Conservation (phyloP, 2,888 invertebrate species). For the Ormyrus pomaceus region DNA sequence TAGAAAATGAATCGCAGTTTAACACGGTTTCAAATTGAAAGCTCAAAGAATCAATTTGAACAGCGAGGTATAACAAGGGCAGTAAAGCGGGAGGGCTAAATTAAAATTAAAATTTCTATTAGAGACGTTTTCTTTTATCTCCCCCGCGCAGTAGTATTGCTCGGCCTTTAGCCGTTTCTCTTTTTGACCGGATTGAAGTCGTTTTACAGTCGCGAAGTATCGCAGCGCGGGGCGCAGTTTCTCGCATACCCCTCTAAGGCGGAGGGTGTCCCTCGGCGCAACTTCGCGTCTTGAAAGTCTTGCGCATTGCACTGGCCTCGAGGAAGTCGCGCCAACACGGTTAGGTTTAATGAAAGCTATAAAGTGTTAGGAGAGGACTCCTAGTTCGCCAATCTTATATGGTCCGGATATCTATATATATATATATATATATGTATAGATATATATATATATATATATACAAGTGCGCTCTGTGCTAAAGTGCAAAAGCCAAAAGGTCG, state of each 20-base stretch:
- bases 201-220: slow-evolving; percentile 15
- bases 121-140: too few species aligned
- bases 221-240: slow-evolving; percentile 9
- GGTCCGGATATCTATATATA: slow-evolving; percentile 26
- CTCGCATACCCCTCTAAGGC: slow-evolving; percentile 14
- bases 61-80: too few species aligned
- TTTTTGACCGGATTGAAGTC: background rate
- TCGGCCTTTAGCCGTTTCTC: too few species aligned
- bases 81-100: too few species aligned
- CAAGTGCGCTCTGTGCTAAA: slow-evolving; percentile 23
- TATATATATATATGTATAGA: background rate
- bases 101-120: too few species aligned
- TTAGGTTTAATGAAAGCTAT: slow-evolving; percentile 68
- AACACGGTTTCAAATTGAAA: too few species aligned
- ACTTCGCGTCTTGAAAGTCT: slow-evolving; percentile 33
- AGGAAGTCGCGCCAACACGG: slow-evolving; percentile 58
- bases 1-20: too few species aligned
- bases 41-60: too few species aligned
- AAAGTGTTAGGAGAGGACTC: slow-evolving; percentile 61
- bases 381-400: slow-evolving; percentile 57
- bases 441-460: background rate
- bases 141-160: too few species aligned
- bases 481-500: slow-evolving; percentile 38
- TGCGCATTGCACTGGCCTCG: slow-evolving; percentile 41
- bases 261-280: background rate